Evolutionary conservation across 2,888 invertebrate species (phyloP).

Genomic region (Anoncus sp.): DNA sequence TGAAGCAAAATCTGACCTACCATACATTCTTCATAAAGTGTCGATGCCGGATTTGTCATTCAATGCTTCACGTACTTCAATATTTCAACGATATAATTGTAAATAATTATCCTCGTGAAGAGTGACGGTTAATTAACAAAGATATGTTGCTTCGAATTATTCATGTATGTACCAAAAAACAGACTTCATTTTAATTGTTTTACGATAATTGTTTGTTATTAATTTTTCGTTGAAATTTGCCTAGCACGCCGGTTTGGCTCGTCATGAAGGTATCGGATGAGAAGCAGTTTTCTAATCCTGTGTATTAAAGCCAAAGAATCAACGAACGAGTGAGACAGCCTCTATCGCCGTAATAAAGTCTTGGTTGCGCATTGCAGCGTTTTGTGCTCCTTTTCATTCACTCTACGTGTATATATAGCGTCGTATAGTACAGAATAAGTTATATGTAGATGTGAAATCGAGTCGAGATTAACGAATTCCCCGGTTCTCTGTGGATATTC

Average conservation of each 20-base stretch:
- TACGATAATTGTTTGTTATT: too few species aligned
- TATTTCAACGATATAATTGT: not conserved
- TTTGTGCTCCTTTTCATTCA: slow-evolving; percentile 23
- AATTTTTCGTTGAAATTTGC: too few species aligned
- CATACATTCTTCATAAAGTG: too few species aligned
- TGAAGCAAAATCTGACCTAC: not conserved
- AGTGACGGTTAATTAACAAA: too few species aligned
- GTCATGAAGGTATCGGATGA: not conserved
- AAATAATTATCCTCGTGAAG: too few species aligned
- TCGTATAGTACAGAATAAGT: not conserved
- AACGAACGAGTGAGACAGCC: not conserved
- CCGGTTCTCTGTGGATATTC: slow-evolving; percentile 55
- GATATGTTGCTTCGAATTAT: too few species aligned
- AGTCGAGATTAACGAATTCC: slow-evolving; percentile 66
- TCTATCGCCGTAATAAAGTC: slow-evolving; percentile 6
- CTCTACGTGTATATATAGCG: slow-evolving; percentile 11
- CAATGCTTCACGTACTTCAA: not conserved
- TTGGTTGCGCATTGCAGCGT: slow-evolving; percentile 42
- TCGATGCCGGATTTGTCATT: too few species aligned
- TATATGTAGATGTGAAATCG: slow-evolving; percentile 36
- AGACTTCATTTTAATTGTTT: too few species aligned
- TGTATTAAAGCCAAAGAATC: slow-evolving; percentile 9
- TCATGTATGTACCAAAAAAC: too few species aligned
- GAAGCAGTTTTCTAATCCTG: not conserved
- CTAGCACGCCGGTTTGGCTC: not conserved